Base-by-base conservation (phyloP, 2,797 vertebrate species). In the Siniperca obscura region DNA sequence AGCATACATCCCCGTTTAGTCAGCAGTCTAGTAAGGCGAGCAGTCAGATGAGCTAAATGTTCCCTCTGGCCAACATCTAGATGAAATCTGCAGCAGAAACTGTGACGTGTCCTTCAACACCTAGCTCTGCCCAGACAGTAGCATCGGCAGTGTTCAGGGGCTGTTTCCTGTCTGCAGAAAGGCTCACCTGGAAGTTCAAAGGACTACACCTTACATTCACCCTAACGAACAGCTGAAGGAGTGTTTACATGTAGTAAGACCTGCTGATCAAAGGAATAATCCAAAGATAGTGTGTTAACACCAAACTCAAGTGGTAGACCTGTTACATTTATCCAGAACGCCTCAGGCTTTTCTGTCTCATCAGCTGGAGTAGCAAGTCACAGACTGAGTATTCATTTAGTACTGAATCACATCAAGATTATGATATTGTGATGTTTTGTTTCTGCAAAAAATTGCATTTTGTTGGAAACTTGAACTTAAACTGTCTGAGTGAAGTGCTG, bases 381-480 rank as follows among this genome's bases (percentile, higher is more conserved):
- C 17, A 16, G 16, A 65, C n/a, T 53, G 16, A 56, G 17, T 34
- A 34, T 67, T 46, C 27, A 48, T 11, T 36, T 21, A 57, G 60
- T 4, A 36, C 19, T 67, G 10, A 34, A 10, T 68, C 9, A 38
- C 30, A 56, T 25, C 21, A 36, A 11, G 8, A 36, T 66, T 27
- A 12, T 22, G 21, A 36, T 52, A 25, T 46, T 1, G 36, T 5
- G 5, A 36, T 46, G 11, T 56, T 48, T 56, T 59, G 36, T 61
- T 59, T 71, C 16, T 59, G 40, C n/a, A 42, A 53, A n/a, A 8
- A 55, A 66, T 3, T 38, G 50, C 30, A 25, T 72, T 65, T 72
- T 57, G 13, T 52, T 62, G 75, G 22, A 69, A 46, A 46, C 27
- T n/a, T 74, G 0, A 44, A 38, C 55, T 42, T 12, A 44, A 76